Evolutionary conservation across 2,797 vertebrate genomes (phyloP).

Genomic region (Eulemur coronatus): DNA sequence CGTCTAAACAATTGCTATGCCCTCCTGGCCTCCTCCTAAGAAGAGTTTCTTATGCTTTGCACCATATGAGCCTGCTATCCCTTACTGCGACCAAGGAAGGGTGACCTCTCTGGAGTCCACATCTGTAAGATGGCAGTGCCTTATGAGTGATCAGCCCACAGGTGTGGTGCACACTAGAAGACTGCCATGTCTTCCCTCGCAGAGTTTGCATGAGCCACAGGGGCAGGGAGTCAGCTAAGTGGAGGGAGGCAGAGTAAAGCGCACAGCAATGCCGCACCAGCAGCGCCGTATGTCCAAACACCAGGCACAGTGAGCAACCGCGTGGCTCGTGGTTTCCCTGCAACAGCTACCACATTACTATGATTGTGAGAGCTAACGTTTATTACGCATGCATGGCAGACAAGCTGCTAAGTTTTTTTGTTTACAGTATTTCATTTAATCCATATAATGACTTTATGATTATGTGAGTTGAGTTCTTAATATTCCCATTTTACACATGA

Average conservation of each 20-base stretch:
- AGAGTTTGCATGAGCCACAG: neutral
- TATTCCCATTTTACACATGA: neutral
- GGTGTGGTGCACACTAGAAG: no score
- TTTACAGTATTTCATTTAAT: neutral
- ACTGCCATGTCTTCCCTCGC: neutral
- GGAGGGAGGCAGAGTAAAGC: neutral
- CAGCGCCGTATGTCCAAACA: fast-evolving
- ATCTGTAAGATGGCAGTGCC: neutral
- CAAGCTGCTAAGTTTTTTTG: neutral
- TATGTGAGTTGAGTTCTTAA: neutral
- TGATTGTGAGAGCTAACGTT: neutral
- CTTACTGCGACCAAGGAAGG: neutral
- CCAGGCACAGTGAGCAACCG: no score
- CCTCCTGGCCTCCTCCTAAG: neutral
- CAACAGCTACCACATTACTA: neutral
- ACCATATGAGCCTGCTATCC: neutral
- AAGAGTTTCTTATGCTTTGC: neutral
- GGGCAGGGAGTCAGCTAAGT: neutral
- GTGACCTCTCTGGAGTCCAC: neutral
- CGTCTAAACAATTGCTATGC: neutral
- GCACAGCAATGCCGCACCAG: neutral
- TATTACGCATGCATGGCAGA: neutral
- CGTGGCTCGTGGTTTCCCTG: neutral
- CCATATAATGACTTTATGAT: neutral
- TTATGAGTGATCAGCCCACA: neutral